Evolutionary conservation across 2,113 vertebrate species (phyloP), one percentile per base, ranked within the genome.

Genomic region (Hypomesus transpacificus): DNA sequence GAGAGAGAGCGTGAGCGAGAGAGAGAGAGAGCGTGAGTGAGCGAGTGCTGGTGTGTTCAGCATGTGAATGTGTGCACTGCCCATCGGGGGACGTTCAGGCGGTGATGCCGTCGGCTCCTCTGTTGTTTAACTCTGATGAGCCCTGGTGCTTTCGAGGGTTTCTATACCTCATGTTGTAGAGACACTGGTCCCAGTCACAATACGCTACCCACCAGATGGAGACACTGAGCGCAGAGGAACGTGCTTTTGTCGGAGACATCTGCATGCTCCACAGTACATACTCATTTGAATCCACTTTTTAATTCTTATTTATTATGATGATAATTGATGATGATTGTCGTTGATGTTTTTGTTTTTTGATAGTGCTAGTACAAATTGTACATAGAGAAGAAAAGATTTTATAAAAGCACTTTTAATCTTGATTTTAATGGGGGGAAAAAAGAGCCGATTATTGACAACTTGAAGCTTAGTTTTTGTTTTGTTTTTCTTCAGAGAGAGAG

Each of bases 351-450:
- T 80, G 85, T 94, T 65, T 73, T 87, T 90, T 94, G 94, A 95
- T 94, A 92, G 89, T 91, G 89, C 89, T 90, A 91, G 91, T 90
- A 91, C 88, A 94, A 96, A 95, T 92, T 98, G 96, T 98, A 98
- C 93, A 98, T 98, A 99, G 89, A 90, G 90, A 93, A 91, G 87
- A 91, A 90, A 91, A 95, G 91, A 95, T 93, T 92, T 95, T 96
- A 96, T 96, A 92, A 94, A 95, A 98, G 95, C 96, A 97, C 96
- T 98, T 98, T 98, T 95, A 92, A 95, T 95, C 95, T 94, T 95
- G 93, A 95, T 96, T 96, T 95, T 94, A 94, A 95, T 84, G 89
- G 89, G 77, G 88, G 88, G 84, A 89, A 92, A 87, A 90, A 88
- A 91, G 89, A 92, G 88, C 88, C 87, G 85, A 92, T 88, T 92